Evolutionary conservation across 2,888 invertebrate species (phyloP).

Genomic region (Hecatera dysodea): DNA sequence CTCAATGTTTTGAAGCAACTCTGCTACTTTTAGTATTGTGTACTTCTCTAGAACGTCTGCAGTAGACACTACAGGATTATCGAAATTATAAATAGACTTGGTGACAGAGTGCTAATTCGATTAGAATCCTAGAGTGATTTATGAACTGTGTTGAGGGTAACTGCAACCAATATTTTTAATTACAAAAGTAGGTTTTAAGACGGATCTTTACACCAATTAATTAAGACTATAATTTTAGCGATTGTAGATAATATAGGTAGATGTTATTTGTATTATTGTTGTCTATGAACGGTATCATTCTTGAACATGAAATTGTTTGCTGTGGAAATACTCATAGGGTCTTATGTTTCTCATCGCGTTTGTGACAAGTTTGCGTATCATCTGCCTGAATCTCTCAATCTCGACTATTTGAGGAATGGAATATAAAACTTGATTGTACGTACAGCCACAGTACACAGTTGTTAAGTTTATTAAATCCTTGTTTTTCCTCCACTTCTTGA

Average conservation of each 20-base stretch:
- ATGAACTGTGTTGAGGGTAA: conserved; percentile 65
- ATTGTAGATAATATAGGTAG: conserved; percentile 83
- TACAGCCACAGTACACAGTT: conserved; percentile 40
- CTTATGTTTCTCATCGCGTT: conserved; percentile 27
- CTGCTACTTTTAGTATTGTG: conserved; percentile 19
- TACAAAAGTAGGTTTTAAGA: conserved; percentile 80
- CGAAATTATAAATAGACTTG: conserved; percentile 57
- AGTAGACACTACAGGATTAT: conserved; percentile 54
- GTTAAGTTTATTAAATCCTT: conserved; percentile 17
- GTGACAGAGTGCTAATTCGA: conserved; percentile 74
- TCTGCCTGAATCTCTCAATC: neutral
- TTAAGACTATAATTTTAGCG: conserved; percentile 86
- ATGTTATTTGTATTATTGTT: conserved; percentile 84
- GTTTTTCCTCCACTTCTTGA: conserved; percentile 40
- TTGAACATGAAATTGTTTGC: conserved; percentile 46
- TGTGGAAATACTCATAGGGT: conserved; percentile 21
- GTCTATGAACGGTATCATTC: conserved; percentile 70
- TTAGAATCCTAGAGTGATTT: conserved; percentile 69
- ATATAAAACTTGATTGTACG: conserved; percentile 13
- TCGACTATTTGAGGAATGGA: conserved; percentile 1
- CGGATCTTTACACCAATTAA: conserved; percentile 90
- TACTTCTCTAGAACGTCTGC: conserved; percentile 24
- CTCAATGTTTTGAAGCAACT: conserved; percentile 13
- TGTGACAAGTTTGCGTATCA: conserved; percentile 3
- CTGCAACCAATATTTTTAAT: conserved; percentile 74